Evolutionary conservation across 2,888 invertebrate species (phyloP), one percentile per base, ranked within the genome.

Genomic region (Drosophila anomelani): DNA sequence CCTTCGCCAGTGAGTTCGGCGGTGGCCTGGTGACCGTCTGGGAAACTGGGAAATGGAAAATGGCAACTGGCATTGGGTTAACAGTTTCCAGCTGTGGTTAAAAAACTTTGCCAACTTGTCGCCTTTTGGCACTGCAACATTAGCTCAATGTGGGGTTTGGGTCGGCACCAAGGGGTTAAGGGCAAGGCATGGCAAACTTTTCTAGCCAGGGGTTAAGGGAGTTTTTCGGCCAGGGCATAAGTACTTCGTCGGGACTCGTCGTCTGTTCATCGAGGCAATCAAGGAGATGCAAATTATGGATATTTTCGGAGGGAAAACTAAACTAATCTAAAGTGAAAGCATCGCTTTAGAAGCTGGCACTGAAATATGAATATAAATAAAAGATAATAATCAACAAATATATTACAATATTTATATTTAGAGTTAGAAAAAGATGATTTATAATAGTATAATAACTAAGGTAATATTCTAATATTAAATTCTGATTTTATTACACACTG

Each of bases 11-110:
- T 75, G 68, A 60, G 71, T 71, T 47, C 6, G 47, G 47, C n/a
- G 47, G 69, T 79, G 71, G 78, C 77, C 69, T 72, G 81, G 75
- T 82, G 77, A 85, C 86, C 86, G 79, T 60, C 38, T 76, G 79
- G 75, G 83, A 72, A 85, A 77, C 80, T 83, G 86, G 79, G 72
- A 79, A 85, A 83, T 83, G 86, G 79, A 72, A 79, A 72, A 80
- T 80, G 79, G 78, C 72, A 83, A 77, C 79, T 79, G 81, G 78
- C 72, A 66, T 60, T 68, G 63, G 59, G 73, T 66, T 73, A 73
- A 73, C 73, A 73, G 73, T 73, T 73, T 66, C 74, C 73, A 79
- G 77, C 79, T 58, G 63, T 57, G 69, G 74, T 70, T 70, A 60
- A 74, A 73, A 73, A 73, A 73, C 67, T 73, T 73, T 73, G 55